phyloP scores from a whole-genome alignment of 2,797 vertebrate genomes.

The Mormyrus hasselquistii region DNA sequence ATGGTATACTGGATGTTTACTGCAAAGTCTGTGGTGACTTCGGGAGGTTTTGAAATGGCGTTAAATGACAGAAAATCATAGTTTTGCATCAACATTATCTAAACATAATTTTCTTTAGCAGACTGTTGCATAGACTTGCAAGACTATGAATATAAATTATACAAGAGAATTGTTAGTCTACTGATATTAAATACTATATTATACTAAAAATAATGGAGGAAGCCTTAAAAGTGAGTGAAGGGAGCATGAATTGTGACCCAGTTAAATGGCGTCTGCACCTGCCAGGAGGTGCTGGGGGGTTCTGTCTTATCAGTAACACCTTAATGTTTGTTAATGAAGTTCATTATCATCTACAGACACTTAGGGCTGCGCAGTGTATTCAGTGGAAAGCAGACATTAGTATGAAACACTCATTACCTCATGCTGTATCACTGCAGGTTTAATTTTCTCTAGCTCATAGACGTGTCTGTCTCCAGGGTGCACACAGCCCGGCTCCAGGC shows the following conservation, averaged over 20 bases:
- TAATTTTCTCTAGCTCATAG: neutral
- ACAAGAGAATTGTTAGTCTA: neutral
- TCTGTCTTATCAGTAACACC: neutral
- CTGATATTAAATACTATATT: neutral
- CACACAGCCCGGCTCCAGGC: neutral
- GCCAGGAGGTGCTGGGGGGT: neutral
- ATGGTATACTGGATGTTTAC: neutral
- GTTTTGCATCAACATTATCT: neutral
- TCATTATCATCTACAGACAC: neutral
- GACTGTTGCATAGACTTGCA: neutral
- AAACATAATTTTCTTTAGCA: neutral
- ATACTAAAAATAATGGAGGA: neutral
- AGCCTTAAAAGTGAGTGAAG: neutral
- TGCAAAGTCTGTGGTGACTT: neutral
- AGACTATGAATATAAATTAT: neutral
- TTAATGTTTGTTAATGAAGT: slow-evolving; percentile 8
- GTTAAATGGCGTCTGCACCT: neutral
- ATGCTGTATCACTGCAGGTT: neutral
- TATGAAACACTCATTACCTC: neutral
- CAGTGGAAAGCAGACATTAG: neutral
- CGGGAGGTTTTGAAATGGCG: neutral
- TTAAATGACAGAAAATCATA: neutral
- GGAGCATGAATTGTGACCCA: neutral
- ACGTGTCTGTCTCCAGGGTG: neutral
- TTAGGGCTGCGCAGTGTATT: neutral